phyloP scores from a whole-genome alignment of 2,113 vertebrate genomes.

The Colaptes auratus region DNA sequence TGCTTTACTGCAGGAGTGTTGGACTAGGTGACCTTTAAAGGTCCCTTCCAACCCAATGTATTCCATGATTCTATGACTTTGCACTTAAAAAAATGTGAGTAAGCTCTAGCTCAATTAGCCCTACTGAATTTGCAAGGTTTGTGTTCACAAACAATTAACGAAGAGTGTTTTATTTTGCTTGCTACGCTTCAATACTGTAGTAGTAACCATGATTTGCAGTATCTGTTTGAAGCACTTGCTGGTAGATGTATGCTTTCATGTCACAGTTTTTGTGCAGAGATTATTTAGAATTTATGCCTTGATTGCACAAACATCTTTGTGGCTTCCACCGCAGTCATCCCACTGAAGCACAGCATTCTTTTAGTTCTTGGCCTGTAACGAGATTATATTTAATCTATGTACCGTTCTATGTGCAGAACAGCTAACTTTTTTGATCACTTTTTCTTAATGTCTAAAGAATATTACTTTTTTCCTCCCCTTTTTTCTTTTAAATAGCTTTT shows the following conservation, averaged over 20 bases:
- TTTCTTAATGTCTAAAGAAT: slow-evolving; percentile 36
- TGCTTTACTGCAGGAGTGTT: too few relatives aligned
- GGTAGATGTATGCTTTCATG: background rate
- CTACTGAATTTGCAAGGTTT: background rate
- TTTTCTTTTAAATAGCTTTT: background rate
- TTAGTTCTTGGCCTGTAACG: background rate
- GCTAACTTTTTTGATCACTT: background rate
- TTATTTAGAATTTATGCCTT: background rate
- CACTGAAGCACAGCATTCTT: slow-evolving; percentile 1
- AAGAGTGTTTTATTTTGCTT: background rate
- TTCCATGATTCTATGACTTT: background rate
- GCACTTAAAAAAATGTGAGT: background rate
- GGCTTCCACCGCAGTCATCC: background rate
- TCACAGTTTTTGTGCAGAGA: background rate
- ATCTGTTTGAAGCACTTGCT: background rate
- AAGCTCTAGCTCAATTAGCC: background rate
- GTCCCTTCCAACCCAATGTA: too few relatives aligned
- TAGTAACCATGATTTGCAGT: background rate
- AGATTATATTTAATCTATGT: background rate
- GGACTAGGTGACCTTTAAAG: too few relatives aligned
- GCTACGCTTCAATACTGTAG: background rate
- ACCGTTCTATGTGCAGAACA: slow-evolving; percentile 1
- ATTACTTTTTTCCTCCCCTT: background rate
- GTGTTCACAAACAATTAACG: background rate
- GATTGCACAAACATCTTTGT: background rate